phyloP scores from a whole-genome alignment of 2,113 vertebrate species.

The Fregata magnificens region DNA sequence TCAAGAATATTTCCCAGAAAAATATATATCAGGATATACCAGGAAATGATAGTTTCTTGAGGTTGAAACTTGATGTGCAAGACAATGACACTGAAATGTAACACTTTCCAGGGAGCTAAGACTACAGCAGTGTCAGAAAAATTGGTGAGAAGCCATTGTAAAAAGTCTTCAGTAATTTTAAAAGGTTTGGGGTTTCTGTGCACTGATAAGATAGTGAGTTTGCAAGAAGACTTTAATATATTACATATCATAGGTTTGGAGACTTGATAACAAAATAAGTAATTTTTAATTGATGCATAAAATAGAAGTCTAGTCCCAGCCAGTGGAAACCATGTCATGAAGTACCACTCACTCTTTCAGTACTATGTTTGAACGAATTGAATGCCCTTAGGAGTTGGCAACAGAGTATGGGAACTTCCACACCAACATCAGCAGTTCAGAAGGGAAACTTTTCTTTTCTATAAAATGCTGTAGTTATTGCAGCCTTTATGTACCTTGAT shows the following conservation, averaged over 20 bases:
- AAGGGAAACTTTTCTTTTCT: background rate
- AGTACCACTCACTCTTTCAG: background rate
- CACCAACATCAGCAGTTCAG: background rate
- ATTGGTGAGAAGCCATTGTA: background rate
- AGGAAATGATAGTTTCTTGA: background rate
- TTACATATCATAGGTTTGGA: background rate
- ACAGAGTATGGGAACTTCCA: background rate
- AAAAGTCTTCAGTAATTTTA: background rate
- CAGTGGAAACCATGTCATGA: background rate
- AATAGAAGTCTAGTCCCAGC: background rate
- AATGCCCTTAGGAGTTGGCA: background rate
- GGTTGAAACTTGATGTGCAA: background rate
- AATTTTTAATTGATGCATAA: background rate
- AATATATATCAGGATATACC: background rate
- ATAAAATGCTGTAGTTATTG: background rate
- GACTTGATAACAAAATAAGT: background rate
- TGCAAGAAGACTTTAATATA: background rate
- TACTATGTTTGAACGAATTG: background rate
- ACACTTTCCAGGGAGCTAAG: background rate
- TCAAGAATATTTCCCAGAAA: background rate
- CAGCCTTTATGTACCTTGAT: background rate
- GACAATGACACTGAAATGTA: background rate
- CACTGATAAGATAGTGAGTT: background rate
- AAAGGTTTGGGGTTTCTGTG: background rate
- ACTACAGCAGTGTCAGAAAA: background rate